These are phyloP conservation scores for Epinephelus coioides DNA, from an alignment of 2,797 vertebrate species.

Conservation along the genomic window DNA sequence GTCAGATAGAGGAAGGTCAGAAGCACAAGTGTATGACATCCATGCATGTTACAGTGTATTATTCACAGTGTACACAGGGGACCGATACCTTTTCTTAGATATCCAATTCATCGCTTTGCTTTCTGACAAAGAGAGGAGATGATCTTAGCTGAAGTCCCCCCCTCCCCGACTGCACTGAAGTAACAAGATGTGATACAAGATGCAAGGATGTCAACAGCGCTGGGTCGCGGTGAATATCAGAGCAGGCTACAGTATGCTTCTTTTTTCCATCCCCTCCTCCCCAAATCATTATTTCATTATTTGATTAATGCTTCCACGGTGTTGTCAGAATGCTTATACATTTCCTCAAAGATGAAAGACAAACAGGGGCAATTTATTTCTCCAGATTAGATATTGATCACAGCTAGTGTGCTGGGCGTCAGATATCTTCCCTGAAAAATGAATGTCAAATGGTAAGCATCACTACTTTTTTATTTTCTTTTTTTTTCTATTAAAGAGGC, in stretches of 20 bases:
- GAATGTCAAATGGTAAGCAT: slow-evolving; percentile 80
- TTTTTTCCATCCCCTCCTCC: slow-evolving; percentile 31
- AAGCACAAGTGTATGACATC: slow-evolving; percentile 86
- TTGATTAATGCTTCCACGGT: slow-evolving; percentile 85
- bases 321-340: slow-evolving; percentile 86
- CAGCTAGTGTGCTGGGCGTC: slow-evolving; percentile 81
- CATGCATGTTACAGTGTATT: slow-evolving; percentile 82
- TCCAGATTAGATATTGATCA: slow-evolving; percentile 92
- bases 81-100: slow-evolving; percentile 86
- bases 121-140: slow-evolving; percentile 82
- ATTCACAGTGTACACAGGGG: slow-evolving; percentile 84
- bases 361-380: slow-evolving; percentile 90
- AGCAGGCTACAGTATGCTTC: slow-evolving; percentile 59
- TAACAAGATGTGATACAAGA: slow-evolving; percentile 81
- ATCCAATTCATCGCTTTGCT: slow-evolving; percentile 80
- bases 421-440: slow-evolving; percentile 85
- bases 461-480: slow-evolving; percentile 57
- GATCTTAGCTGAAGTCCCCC: slow-evolving; percentile 77
- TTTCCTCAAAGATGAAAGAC: slow-evolving; percentile 89
- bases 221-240: slow-evolving; percentile 76
- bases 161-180: slow-evolving; percentile 60
- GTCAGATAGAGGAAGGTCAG: slow-evolving; percentile 88
- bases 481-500: slow-evolving; percentile 34
- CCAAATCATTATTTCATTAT: slow-evolving; percentile 84
- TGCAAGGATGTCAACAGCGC: slow-evolving; percentile 78